A percentile compares a stretch with the other conserved stretches of the same genome.
These are phyloP conservation scores for Trachemys scripta DNA, from an alignment of 2,113 vertebrate species.

Conservation along the genomic window DNA sequence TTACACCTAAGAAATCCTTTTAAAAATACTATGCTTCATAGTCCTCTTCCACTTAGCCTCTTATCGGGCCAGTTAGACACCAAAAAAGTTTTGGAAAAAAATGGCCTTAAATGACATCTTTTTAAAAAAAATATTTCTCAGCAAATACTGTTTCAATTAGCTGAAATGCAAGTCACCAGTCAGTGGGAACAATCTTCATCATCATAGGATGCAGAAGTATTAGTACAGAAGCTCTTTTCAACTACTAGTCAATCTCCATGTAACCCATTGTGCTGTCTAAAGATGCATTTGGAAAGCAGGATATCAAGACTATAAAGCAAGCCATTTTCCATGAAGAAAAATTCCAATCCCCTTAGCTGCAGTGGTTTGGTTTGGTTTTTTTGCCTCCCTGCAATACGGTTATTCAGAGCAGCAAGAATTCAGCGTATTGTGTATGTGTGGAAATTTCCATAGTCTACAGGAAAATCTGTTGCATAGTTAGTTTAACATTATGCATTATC, in stretches of 20 bases:
- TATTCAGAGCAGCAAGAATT: background rate
- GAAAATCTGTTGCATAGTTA: background rate
- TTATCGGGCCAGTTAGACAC: fast-evolving
- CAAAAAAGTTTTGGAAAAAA: background rate
- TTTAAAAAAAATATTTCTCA: background rate
- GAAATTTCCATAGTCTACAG: background rate
- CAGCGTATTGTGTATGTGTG: background rate
- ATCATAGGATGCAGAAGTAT: background rate
- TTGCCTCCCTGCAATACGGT: background rate
- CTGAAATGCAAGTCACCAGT: background rate
- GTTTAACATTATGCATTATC: background rate
- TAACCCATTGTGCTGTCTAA: background rate
- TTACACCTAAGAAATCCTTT: background rate
- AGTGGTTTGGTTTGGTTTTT: background rate
- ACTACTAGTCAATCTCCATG: background rate
- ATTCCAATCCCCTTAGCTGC: background rate
- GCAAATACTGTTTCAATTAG: background rate
- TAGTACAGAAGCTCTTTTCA: background rate
- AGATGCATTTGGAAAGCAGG: background rate
- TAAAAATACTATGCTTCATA: background rate
- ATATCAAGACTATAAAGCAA: background rate
- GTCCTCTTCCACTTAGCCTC: background rate
- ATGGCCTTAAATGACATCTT: background rate
- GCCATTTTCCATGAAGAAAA: background rate
- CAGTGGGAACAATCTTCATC: background rate